Base-by-base conservation (phyloP, 2,113 vertebrate species). In the Eidolon helvum region DNA sequence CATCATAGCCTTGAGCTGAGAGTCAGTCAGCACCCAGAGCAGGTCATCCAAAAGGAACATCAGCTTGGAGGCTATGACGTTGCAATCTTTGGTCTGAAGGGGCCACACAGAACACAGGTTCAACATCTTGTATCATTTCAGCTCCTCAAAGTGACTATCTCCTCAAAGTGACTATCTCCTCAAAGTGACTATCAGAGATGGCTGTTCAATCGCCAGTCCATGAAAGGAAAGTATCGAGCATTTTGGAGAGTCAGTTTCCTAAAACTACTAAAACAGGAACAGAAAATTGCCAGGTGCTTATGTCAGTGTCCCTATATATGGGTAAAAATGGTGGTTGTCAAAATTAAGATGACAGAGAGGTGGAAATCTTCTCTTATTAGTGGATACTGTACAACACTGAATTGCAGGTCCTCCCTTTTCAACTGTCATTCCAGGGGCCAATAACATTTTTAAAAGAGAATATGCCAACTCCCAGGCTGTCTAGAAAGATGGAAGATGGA, bases 21-120 rank as follows among this genome's bases (percentile, higher is more conserved):
- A 99, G 98, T 99, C 99, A 0, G 99, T 99, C 87, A 99, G 99
- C 94, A 99, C 99, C 99, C 99, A 99, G 80, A 99, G 98, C 97
- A 99, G 98, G 97, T 99, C 99, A 50, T 99, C 99, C 97, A 99
- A 98, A 57, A 99, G 99, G 97, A 99, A 99, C 97, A 99, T 99
- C 98, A 99, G 98, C 98, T 99, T 99, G 43, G 99, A 99, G 2
- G 99, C 99, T 88, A 99, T 79, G 88, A 99, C 99, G 0, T 99
- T 99, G 98, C 99, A 99, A 87, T 99, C 99, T 98, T 99, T 99
- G 97, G 99, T 99, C 99, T 99, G 93, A 83, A 94, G 94, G 2
- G 84, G 72, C 43, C 87, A 93, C 50, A 85, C 50, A 91, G 7
- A 95, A 91, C 77, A 97, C 3, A 35, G n/a, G 38, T 78, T 98